Percentiles rank a stretch among this genome's conserved stretches.
These are phyloP conservation scores for Drosophila nebulosa DNA, from an alignment of 1,140 invertebrate species.

Conservation along the genomic window DNA sequence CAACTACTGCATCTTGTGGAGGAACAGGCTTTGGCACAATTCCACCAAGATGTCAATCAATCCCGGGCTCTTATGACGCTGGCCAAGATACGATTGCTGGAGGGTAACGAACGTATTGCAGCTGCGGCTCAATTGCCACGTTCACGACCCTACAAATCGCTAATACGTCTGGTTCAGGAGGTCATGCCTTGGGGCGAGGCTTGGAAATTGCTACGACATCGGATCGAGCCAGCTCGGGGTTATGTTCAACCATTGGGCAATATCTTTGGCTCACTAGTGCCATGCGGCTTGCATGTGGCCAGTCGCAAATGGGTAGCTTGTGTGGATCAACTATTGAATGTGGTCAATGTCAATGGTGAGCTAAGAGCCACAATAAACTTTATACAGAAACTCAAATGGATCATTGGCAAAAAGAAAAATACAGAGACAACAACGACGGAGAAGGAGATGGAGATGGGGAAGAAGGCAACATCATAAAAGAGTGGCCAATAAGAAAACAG, in stretches of 20 bases:
- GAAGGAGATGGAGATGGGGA: no score
- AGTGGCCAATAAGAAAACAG: neutral
- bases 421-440: no score
- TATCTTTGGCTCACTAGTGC: conserved; percentile 38
- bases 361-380: conserved; percentile 11
- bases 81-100: conserved; percentile 32
- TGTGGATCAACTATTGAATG: conserved; percentile 33
- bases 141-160: conserved; percentile 16
- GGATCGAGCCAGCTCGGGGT: neutral
- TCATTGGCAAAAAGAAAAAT: neutral
- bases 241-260: conserved; percentile 28
- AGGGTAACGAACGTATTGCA: neutral
- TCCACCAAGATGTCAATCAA: neutral
- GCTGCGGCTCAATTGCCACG: conserved; percentile 7
- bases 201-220: conserved; percentile 2
- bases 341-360: conserved; percentile 26
- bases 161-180: conserved; percentile 21
- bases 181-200: neutral
- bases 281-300: conserved; percentile 20
- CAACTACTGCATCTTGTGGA: conserved; percentile 29
- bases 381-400: conserved; percentile 22
- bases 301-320: conserved; percentile 27
- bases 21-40: conserved; percentile 2
- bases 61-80: conserved; percentile 13
- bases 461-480: no score